Conservation (phyloP, 2,113 vertebrate genomes). For the Thoracochromis brauschi region DNA sequence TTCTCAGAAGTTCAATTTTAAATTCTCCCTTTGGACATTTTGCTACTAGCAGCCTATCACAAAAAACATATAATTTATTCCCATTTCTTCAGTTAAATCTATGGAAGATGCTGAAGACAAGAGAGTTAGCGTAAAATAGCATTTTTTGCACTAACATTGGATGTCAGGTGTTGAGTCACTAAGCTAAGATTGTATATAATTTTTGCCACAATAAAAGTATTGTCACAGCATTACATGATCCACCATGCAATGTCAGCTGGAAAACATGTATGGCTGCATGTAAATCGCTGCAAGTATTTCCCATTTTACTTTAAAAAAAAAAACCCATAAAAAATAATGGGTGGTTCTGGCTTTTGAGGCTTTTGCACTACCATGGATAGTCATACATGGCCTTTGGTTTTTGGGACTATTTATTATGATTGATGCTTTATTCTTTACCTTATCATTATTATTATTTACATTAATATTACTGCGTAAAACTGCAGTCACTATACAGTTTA, state of each 20-base stretch:
- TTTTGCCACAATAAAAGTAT: background rate
- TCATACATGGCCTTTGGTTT: background rate
- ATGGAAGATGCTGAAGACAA: accelerated
- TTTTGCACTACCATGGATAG: background rate
- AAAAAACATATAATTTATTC: background rate
- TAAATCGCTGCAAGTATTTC: background rate
- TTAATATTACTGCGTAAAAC: background rate
- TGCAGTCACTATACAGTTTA: background rate
- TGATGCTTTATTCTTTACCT: background rate
- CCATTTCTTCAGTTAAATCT: background rate
- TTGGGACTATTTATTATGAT: background rate
- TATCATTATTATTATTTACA: background rate
- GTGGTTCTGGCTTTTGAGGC: background rate
- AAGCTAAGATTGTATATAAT: background rate
- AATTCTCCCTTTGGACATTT: background rate
- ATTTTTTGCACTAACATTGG: background rate
- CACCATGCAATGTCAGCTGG: background rate
- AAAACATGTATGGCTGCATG: background rate
- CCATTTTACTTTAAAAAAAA: background rate
- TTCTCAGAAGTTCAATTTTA: background rate
- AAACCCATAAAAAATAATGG: background rate
- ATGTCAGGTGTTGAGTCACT: background rate
- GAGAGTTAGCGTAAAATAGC: background rate
- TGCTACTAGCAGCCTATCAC: background rate
- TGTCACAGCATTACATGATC: background rate